Percentiles rank a stretch among this genome's conserved stretches.
These are phyloP conservation scores for Drosophila sucinea DNA, from an alignment of 1,140 invertebrate species.

Conservation along the genomic window DNA sequence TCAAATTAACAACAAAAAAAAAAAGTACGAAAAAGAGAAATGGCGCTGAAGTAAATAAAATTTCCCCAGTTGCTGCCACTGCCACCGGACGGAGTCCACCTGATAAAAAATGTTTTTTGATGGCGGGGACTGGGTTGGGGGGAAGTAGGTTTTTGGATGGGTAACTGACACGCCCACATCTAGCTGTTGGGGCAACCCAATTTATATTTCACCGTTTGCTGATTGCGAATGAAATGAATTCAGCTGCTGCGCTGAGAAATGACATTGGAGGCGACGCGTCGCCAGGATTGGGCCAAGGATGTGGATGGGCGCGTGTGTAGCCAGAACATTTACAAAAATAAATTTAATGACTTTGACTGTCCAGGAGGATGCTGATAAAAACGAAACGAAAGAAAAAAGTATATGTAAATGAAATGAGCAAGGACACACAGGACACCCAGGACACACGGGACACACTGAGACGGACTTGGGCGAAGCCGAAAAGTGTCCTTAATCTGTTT, in stretches of 20 bases:
- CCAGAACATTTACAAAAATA: constrained; percentile 64
- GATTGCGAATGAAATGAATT: constrained; percentile 75
- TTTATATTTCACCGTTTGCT: constrained; percentile 66
- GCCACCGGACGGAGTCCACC: constrained; percentile 33
- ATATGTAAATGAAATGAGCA: constrained; percentile 61
- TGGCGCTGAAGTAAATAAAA: constrained; percentile 73
- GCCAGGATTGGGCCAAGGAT: constrained; percentile 37
- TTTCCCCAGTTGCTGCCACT: constrained; percentile 42
- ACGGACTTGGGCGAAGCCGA: constrained; percentile 21
- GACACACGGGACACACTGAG: neutral
- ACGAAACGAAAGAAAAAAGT: constrained; percentile 17
- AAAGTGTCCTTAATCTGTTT: constrained; percentile 74
- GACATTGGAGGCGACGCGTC: constrained; percentile 31
- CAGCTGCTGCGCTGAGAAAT: constrained; percentile 44
- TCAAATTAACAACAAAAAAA: constrained; percentile 76
- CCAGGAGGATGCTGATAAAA: constrained; percentile 45
- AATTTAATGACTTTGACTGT: constrained; percentile 71
- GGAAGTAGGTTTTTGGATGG: neutral
- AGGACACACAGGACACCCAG: constrained; percentile 7
- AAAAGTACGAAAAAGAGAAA: constrained; percentile 52
- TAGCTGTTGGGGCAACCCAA: constrained; percentile 61
- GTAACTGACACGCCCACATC: constrained; percentile 12
- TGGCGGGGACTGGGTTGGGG: constrained; percentile 22
- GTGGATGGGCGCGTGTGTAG: constrained; percentile 54
- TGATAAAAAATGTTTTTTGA: constrained; percentile 62